Base-by-base conservation (phyloP, 2,797 vertebrate genomes). In the Cichlasoma orientale region DNA sequence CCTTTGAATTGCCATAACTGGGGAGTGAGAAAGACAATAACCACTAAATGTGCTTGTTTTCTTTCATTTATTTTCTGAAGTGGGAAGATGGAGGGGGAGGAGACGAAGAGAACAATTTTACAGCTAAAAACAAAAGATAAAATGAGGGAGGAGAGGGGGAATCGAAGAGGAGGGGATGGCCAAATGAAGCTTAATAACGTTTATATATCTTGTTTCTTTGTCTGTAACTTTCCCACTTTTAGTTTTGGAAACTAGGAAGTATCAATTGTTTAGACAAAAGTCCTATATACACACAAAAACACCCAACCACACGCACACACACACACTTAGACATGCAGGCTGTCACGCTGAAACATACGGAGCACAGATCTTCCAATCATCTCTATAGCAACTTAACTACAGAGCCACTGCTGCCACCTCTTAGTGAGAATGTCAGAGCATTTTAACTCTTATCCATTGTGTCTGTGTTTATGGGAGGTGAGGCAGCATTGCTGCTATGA, bases 41-140 rank as follows among this genome's bases (percentile, higher is more conserved):
- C 68, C 18, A 19, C 83, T 88, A 88, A 92, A 90, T 88, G 86
- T 85, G 82, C 80, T 92, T 89, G 83, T 87, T 91, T 90, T 90
- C 79, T 85, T 83, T 90, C 87, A 82, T 92, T 90, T 90, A 88
- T 91, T 90, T 85, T 84, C 66, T 81, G 83, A 91, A 86, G 88
- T 82, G 80, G 85, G 88, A 78, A 76, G 89, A 85, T 77, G 56
- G 83, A 80, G 81, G 84, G 73, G 86, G 79, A 84, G 83, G 87
- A 89, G 86, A 85, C 79, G 71, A 86, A 83, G 74, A 80, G 75
- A 85, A 84, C 82, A 88, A 88, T 86, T 83, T 80, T 78, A 89
- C 23, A 16, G 78, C 85, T 69, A 82, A 88, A 86, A 89, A 82
- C 72, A 82, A 80, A 89, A 82, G 74, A 86, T 82, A 59, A 87